phyloP scores from a whole-genome alignment of 2,113 vertebrate genomes.

The Eidolon helvum region DNA sequence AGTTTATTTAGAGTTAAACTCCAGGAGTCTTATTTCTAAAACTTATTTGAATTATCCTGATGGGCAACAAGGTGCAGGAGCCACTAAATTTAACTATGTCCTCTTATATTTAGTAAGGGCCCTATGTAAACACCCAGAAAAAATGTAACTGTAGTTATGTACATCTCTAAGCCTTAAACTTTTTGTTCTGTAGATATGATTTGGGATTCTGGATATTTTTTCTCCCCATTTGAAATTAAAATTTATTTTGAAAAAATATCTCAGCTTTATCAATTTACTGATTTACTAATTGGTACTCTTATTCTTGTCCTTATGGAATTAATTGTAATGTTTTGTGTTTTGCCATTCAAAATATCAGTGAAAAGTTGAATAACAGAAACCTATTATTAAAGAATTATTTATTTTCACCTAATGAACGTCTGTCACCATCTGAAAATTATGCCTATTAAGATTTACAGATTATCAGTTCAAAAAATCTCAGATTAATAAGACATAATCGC shows the following conservation, averaged over 20 bases:
- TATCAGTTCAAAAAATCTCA: neutral
- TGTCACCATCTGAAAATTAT: neutral
- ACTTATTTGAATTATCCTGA: neutral
- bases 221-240: neutral
- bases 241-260: neutral
- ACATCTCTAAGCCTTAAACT: neutral
- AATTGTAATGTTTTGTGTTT: neutral
- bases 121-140: neutral
- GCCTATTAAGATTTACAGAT: neutral
- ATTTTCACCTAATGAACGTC: neutral
- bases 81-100: neutral
- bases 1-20: neutral
- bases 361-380: neutral
- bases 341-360: neutral
- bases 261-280: neutral
- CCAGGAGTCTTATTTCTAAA: neutral
- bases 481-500: neutral
- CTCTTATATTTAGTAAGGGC: neutral
- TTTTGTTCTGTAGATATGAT: neutral
- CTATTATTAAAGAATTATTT: neutral
- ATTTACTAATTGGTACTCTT: neutral
- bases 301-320: neutral
- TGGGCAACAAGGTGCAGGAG: neutral
- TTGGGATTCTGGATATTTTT: neutral
- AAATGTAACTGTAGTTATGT: neutral